These are phyloP conservation scores for Tadarida brasiliensis DNA, from an alignment of 2,797 vertebrate species.

Conservation along the genomic window DNA sequence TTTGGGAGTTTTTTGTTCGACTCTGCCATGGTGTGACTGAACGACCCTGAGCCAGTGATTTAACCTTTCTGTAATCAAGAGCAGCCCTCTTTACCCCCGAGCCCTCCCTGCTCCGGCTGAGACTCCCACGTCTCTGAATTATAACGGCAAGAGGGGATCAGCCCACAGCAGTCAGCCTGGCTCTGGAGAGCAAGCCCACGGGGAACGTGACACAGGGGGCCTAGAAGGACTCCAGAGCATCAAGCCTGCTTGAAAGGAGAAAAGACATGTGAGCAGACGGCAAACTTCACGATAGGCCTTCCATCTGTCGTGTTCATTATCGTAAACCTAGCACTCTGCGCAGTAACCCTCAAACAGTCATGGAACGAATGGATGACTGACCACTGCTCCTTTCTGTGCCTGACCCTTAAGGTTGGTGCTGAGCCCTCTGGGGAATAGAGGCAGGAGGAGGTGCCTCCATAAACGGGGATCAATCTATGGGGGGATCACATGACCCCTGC, in stretches of 20 bases:
- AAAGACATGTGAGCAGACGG: not conserved
- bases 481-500: not conserved
- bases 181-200: not conserved
- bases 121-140: not conserved
- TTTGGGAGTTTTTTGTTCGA: not conserved
- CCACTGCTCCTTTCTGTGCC: not conserved
- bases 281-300: not conserved
- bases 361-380: not conserved
- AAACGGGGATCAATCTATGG: not conserved
- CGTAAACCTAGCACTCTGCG: not conserved
- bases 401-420: not conserved
- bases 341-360: not conserved
- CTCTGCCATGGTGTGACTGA: not conserved
- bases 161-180: not conserved
- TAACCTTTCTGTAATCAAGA: slow-evolving; percentile 52
- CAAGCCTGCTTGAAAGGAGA: not conserved
- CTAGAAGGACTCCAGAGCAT: not conserved
- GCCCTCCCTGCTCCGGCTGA: not conserved
- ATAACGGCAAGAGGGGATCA: not conserved
- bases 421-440: not conserved
- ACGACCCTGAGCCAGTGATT: slow-evolving; percentile 31
- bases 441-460: not conserved
- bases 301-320: not conserved
- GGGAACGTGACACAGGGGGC: not conserved
- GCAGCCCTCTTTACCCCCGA: not conserved